Evolutionary conservation across 2,113 vertebrate genomes (phyloP), one percentile per base, ranked within the genome.

Genomic region (Maccullochella peelii): DNA sequence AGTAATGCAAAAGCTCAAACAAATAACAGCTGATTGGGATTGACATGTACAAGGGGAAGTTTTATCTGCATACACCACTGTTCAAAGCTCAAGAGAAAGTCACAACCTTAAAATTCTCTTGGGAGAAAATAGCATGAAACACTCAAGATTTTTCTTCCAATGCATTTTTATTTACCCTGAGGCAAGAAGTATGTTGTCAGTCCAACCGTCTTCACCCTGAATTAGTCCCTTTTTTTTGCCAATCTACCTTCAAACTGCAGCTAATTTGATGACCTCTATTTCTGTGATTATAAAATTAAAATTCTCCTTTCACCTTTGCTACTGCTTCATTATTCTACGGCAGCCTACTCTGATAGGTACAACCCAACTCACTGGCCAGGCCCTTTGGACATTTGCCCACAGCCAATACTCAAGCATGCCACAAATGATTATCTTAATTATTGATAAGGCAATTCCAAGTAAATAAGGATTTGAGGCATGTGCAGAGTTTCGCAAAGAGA

Each of bases 381-480:
- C 25, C 62, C 62, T 21, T 8, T 67, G 75, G 66, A 63, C 30
- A 50, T 52, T 50, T 52, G 57, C 77, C 81, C 27, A 81, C 8
- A 81, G 69, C 49, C 42, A 61, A 67, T 59, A 65, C 52, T 25
- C 67, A 33, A 54, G 58, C 69, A 58, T 59, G 30, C 44, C 52
- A 61, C 72, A 71, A 71, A 74, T 85, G 67, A 38, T 59, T 65
- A 25, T 49, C 55, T 79, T 30, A 49, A 79, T 78, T 74, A 87
- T 81, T 83, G 55, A 86, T 83, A 47, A 73, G 47, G 25, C 67
- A 69, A 47, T 85, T 83, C 76, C 7, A 76, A 84, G 55, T 33
- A 82, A 72, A 82, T 44, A 49, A n/a, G 49, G 52, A 42, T 72
- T 1, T 66, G 33, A 75, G 23, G 59, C 36, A 40, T 66, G 33